Conservation (phyloP, 2,888 invertebrate species). For the Mythimna pallens region DNA sequence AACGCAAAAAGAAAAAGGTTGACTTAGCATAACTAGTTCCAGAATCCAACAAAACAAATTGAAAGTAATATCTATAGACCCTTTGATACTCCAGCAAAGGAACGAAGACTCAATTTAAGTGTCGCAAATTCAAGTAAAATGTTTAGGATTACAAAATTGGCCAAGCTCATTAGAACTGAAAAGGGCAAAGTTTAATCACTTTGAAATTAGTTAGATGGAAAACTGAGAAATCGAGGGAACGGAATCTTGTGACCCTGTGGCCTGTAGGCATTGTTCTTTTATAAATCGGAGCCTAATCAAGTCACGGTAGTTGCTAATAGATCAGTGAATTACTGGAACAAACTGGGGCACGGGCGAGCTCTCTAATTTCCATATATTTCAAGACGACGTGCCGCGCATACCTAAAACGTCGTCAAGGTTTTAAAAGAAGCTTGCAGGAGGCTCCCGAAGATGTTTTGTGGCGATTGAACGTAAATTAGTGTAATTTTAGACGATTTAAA, state of each 20-base stretch:
- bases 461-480: constrained; percentile 32
- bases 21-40: constrained; percentile 38
- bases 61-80: constrained; percentile 18
- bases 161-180: constrained; percentile 57
- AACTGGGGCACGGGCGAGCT: constrained; percentile 67
- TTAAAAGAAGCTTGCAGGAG: constrained; percentile 45
- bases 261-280: constrained; percentile 58
- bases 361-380: constrained; percentile 81
- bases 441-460: constrained; percentile 32
- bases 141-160: constrained; percentile 59
- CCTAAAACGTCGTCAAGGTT: constrained; percentile 46
- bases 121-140: constrained; percentile 50
- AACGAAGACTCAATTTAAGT: constrained; percentile 51
- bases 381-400: constrained; percentile 71
- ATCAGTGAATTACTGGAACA: constrained; percentile 78
- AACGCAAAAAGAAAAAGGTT: constrained; percentile 25
- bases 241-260: constrained; percentile 27
- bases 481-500: constrained; percentile 23
- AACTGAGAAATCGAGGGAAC: constrained; percentile 26
- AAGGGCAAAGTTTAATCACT: constrained; percentile 66
- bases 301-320: constrained; percentile 73
- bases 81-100: constrained; percentile 37
- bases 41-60: constrained; percentile 34
- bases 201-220: constrained; percentile 48
- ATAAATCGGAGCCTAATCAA: constrained; percentile 62